Evolutionary conservation across 2,797 vertebrate species (phyloP), one percentile per base, ranked within the genome.

Genomic region (Acipenser ruthenus): DNA sequence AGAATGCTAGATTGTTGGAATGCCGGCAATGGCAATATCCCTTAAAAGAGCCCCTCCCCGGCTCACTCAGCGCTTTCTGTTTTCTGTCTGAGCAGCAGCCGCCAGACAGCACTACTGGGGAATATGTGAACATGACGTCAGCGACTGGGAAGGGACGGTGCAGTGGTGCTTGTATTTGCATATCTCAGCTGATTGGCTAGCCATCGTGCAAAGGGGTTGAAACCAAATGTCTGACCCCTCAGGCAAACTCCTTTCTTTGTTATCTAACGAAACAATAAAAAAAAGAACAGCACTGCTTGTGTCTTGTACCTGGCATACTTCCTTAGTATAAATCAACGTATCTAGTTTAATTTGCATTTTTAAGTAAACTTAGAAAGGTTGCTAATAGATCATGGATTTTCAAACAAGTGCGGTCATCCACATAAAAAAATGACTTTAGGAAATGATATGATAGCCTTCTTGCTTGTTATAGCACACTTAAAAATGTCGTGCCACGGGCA

Each of bases 21-120:
- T 83, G 87, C 90, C 88, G 84, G 84, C 78, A 83, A 78, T 80
- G 81, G 82, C 84, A 75, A 83, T 84, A 83, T 76, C 78, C 86
- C 87, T 87, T 85, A 84, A 85, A 87, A 87, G 83, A 77, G 90
- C 88, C 91, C 91, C 91, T 90, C 90, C 90, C 91, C 80, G 79
- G 80, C 79, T 82, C 88, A 81, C 87, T 88, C 85, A 79, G 88
- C 80, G 86, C 77, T 80, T 85, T 80, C 81, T 83, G 83, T 87
- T 92, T 88, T 82, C 87, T 86, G 89, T 93, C 91, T 90, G 89
- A 90, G 83, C 84, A 83, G 71, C 86, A 78, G 90, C 91, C 88
- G 87, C 90, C 90, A 92, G 91, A 92, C 91, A 78, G 86, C 84
- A 78, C 84, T 75, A 80, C 86, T 78, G 78, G 82, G 80, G 76